These are phyloP conservation scores for Parus major DNA, from an alignment of 2,113 vertebrate genomes.

Conservation along the genomic window DNA sequence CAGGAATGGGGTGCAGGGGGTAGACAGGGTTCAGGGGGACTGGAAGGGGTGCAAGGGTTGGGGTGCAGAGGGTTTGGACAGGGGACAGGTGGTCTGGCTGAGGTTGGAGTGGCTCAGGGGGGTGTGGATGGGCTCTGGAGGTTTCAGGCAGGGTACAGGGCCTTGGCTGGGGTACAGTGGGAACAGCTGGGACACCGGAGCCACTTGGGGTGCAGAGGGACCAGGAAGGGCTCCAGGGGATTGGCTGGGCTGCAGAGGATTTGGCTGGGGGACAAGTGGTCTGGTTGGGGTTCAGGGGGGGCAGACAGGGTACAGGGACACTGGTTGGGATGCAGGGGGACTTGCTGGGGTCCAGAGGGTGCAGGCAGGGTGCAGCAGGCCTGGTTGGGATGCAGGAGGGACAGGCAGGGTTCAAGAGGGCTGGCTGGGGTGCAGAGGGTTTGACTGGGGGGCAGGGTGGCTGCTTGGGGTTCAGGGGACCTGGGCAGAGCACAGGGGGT, in stretches of 20 bases:
- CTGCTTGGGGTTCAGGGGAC: no score
- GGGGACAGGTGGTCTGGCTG: neutral
- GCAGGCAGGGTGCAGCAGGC: neutral
- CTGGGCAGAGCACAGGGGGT: neutral
- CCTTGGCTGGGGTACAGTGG: neutral
- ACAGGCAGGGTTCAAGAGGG: neutral
- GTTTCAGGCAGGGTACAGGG: neutral
- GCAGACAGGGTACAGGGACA: no score
- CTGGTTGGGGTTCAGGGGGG: neutral
- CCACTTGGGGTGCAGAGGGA: neutral
- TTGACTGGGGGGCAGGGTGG: neutral
- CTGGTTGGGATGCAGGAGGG: neutral
- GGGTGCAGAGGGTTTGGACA: neutral
- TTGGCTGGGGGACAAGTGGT: no score
- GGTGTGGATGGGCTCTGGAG: no score
- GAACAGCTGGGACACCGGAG: neutral
- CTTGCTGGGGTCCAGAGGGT: neutral
- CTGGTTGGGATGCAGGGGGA: neutral
- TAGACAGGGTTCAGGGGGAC: neutral
- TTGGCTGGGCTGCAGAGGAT: no score
- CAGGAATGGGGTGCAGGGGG: no score
- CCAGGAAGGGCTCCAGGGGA: no score
- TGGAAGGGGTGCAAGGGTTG: neutral
- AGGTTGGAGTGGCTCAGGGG: neutral
- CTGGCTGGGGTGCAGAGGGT: neutral